Conservation (phyloP, 2,797 vertebrate species). For the Hapalemur alaotrensis region DNA sequence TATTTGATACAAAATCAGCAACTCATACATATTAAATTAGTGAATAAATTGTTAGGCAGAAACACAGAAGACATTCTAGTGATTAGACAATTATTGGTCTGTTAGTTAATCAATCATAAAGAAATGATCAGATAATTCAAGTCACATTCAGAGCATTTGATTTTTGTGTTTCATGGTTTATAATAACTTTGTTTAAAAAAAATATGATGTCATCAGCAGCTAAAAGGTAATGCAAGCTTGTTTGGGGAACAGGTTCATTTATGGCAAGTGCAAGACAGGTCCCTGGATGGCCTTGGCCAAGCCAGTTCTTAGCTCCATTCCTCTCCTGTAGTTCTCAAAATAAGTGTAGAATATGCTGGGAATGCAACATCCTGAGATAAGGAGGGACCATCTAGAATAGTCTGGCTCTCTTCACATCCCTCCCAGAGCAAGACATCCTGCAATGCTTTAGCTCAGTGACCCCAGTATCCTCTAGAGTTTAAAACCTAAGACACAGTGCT, state of each 20-base stretch:
- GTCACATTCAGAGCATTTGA: background rate
- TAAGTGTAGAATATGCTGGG: background rate
- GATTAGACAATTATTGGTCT: background rate
- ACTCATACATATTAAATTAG: background rate
- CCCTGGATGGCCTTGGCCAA: background rate
- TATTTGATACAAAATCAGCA: background rate
- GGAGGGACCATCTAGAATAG: fast-evolving
- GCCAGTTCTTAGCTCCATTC: background rate
- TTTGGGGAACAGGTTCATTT: background rate
- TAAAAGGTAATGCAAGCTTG: background rate
- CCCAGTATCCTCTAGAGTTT: too few species aligned
- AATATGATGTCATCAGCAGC: background rate
- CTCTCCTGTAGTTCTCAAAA: background rate
- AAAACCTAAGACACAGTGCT: background rate
- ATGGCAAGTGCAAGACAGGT: background rate
- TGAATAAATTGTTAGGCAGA: background rate
- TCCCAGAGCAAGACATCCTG: background rate
- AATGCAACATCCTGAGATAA: background rate
- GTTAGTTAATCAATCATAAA: background rate
- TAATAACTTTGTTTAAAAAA: background rate
- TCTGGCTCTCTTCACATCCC: too few species aligned
- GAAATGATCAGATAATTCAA: background rate
- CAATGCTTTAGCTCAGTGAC: background rate
- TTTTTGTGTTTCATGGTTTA: background rate
- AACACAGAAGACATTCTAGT: background rate